A percentile compares a stretch with the other conserved stretches of the same genome.
Conservation (phyloP, 2,797 vertebrate genomes). For the Nasua narica region DNA sequence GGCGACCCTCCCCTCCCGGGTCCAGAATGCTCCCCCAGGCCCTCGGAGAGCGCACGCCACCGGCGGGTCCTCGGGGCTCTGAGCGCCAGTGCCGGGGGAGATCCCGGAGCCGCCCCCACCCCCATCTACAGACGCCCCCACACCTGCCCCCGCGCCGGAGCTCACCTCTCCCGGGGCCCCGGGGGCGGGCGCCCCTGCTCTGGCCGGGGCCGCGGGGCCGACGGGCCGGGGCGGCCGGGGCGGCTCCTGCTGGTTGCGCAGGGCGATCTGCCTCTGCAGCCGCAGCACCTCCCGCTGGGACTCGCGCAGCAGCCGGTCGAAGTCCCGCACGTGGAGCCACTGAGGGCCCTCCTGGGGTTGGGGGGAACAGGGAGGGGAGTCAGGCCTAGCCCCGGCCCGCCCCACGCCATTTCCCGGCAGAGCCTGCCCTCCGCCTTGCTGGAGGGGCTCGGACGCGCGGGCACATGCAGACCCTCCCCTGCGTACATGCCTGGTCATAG, state of each 20-base stretch:
- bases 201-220: not conserved
- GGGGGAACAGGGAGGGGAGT: not conserved
- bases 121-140: not conserved
- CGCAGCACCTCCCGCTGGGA: conserved; percentile 96
- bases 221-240: not conserved
- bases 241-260: conserved; percentile 84
- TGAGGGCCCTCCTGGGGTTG: conserved; percentile 79
- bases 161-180: conserved; percentile 68
- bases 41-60: not conserved
- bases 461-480: not conserved
- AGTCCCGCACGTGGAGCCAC: conserved; percentile 85
- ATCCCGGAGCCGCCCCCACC: not conserved
- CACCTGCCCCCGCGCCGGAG: conserved; percentile 9
- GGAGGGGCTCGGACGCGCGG: not conserved
- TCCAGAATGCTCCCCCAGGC: not conserved
- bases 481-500: not conserved
- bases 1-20: not conserved
- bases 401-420: not conserved
- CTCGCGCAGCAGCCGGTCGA: conserved; percentile 92
- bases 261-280: conserved; percentile 95
- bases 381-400: not conserved
- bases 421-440: not conserved
- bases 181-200: not conserved
- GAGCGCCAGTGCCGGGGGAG: not conserved
- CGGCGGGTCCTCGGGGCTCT: not conserved